phyloP scores from a whole-genome alignment of 2,888 invertebrate genomes.

The Acanthopleura granulata region DNA sequence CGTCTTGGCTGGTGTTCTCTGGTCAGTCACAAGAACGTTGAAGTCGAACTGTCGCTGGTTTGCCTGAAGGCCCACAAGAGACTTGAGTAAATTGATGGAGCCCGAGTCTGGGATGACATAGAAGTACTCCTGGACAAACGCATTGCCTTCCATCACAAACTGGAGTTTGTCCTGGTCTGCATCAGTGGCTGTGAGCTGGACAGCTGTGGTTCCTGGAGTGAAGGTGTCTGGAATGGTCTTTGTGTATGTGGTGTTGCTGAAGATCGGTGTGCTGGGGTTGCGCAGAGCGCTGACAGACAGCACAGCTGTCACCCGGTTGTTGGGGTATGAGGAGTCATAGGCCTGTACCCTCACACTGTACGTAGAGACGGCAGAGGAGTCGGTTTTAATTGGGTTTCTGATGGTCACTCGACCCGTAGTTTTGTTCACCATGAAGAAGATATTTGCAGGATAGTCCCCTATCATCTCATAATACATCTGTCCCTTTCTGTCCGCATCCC shows the following conservation, averaged over 20 bases:
- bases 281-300: slow-evolving; percentile 45
- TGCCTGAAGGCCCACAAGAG: background rate
- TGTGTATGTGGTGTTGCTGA: slow-evolving; percentile 31
- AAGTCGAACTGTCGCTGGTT: slow-evolving; percentile 14
- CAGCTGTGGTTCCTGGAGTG: slow-evolving; percentile 74
- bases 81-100: slow-evolving; percentile 28
- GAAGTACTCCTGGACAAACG: slow-evolving; percentile 33
- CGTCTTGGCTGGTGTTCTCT: slow-evolving; percentile 31
- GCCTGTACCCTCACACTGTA: slow-evolving; percentile 37
- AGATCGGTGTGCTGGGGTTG: slow-evolving; percentile 45
- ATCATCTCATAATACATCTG: slow-evolving; percentile 23
- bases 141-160: slow-evolving; percentile 28
- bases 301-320: slow-evolving; percentile 35
- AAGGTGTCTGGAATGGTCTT: slow-evolving; percentile 43
- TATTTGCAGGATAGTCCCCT: slow-evolving; percentile 25
- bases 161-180: slow-evolving; percentile 74
- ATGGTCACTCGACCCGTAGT: slow-evolving; percentile 33
- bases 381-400: slow-evolving; percentile 46
- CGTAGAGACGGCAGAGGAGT: slow-evolving; percentile 28
- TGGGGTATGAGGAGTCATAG: slow-evolving; percentile 50
- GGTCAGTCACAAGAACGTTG: slow-evolving; percentile 34
- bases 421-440: slow-evolving; percentile 23
- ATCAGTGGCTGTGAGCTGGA: slow-evolving; percentile 83
- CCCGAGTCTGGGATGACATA: slow-evolving; percentile 47
- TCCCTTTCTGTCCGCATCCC: slow-evolving; percentile 24